A percentile compares a stretch with the other conserved stretches of the same genome.
Conservation (phyloP, 2,888 invertebrate species). For the Sympetrum striolatum region DNA sequence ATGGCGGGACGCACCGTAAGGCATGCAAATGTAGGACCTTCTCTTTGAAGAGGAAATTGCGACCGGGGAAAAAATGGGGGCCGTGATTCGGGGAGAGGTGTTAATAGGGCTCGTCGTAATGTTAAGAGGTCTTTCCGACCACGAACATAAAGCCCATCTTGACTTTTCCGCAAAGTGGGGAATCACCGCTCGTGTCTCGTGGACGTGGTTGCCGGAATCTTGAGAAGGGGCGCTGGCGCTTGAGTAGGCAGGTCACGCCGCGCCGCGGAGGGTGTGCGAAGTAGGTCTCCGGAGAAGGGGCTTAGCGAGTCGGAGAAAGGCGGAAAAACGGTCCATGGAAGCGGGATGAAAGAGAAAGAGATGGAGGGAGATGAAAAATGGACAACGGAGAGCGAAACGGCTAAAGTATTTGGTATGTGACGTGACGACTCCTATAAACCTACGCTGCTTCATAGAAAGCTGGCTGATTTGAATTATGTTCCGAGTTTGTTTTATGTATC, state of each 20-base stretch:
- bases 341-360: neutral
- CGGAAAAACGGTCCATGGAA: neutral
- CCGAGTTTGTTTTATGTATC: too few relatives aligned
- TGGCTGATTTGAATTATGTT: too few relatives aligned
- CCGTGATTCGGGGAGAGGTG: neutral
- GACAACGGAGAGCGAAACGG: neutral
- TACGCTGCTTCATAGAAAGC: too few relatives aligned
- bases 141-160: neutral
- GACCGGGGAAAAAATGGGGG: neutral
- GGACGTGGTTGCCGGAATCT: constrained; percentile 27
- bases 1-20: too few relatives aligned
- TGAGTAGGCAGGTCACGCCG: constrained; percentile 34
- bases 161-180: constrained; percentile 4
- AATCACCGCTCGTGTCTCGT: neutral
- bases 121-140: neutral
- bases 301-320: neutral
- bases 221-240: constrained; percentile 15
- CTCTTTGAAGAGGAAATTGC: neutral
- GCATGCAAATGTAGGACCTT: neutral
- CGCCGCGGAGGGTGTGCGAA: constrained; percentile 18
- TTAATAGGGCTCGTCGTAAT: neutral
- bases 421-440: too few relatives aligned
- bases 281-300: neutral
- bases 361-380: neutral
- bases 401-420: neutral